Evolutionary conservation across 2,113 vertebrate species (phyloP).

Genomic region (Etia nguti): DNA sequence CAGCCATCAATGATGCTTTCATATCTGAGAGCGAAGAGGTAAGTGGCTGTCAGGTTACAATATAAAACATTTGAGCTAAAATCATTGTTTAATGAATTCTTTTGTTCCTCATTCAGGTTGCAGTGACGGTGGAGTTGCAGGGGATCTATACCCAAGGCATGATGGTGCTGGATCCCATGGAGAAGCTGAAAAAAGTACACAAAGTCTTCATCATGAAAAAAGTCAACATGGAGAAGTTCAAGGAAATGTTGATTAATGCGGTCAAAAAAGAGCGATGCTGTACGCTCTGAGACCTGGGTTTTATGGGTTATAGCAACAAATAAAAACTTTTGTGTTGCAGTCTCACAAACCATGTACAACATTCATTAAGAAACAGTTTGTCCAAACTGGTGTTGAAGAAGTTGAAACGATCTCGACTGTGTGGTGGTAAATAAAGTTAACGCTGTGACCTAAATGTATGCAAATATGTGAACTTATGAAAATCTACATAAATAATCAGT

Average conservation of each 20-base stretch:
- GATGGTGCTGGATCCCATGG: constrained; percentile 69
- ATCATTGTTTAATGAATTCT: background rate
- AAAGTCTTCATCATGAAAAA: constrained; percentile 66
- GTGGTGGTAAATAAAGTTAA: background rate
- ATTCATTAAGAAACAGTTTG: background rate
- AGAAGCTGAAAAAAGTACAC: constrained; percentile 60
- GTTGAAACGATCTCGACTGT: background rate
- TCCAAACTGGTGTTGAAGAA: background rate
- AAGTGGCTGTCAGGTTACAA: background rate
- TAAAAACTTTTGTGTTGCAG: background rate
- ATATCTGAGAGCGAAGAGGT: constrained; percentile 22
- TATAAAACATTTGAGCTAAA: background rate
- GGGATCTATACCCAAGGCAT: constrained; percentile 63
- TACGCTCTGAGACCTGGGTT: rapidly evolving
- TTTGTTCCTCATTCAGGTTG: background rate
- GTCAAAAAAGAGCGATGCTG: constrained; percentile 43
- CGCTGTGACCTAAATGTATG: background rate
- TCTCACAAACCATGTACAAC: background rate
- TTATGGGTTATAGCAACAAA: background rate
- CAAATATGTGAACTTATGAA: no score
- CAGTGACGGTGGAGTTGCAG: constrained; percentile 62
- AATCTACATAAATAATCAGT: background rate
- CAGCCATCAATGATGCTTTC: constrained; percentile 61
- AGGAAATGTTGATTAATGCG: constrained; percentile 57
- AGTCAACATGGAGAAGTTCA: constrained; percentile 64